These are phyloP conservation scores for Patiria miniata DNA, from an alignment of 35 echinoderm and acorn worm genomes.

Conservation along the genomic window DNA sequence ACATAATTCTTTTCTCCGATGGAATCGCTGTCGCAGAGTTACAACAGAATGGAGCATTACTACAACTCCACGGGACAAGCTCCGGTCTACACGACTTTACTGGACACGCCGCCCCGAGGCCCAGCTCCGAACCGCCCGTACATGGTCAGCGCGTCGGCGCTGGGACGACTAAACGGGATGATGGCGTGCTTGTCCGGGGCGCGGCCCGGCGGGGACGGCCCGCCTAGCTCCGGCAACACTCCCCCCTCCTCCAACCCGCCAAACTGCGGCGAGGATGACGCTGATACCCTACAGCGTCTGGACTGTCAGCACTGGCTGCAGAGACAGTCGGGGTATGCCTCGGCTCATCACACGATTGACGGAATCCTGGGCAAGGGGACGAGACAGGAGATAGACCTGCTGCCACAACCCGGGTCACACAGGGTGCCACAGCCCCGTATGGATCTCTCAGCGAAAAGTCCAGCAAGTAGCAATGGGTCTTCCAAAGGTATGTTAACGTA, in stretches of 20 bases:
- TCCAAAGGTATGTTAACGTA: background rate
- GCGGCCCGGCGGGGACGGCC: background rate
- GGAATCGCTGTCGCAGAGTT: background rate
- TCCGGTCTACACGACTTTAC: background rate
- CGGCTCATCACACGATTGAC: conserved; percentile 30
- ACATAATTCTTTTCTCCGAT: background rate
- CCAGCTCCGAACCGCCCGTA: background rate
- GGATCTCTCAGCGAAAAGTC: background rate
- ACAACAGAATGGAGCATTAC: background rate
- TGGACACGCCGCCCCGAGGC: background rate
- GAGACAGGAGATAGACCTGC: background rate
- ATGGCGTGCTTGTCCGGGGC: conserved; percentile 2
- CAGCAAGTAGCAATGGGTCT: background rate
- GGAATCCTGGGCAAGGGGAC: conserved; percentile 31
- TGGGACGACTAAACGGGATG: conserved; percentile 5
- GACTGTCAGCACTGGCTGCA: background rate
- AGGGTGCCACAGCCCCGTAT: background rate
- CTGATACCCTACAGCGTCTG: background rate
- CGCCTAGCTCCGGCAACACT: background rate
- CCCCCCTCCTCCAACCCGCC: background rate
- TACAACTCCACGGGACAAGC: background rate
- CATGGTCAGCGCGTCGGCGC: conserved; percentile 8
- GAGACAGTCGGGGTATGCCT: background rate
- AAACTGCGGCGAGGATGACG: background rate
- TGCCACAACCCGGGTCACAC: background rate